phyloP scores from a whole-genome alignment of 2,888 invertebrate species.

The Amphimallon solstitiale region DNA sequence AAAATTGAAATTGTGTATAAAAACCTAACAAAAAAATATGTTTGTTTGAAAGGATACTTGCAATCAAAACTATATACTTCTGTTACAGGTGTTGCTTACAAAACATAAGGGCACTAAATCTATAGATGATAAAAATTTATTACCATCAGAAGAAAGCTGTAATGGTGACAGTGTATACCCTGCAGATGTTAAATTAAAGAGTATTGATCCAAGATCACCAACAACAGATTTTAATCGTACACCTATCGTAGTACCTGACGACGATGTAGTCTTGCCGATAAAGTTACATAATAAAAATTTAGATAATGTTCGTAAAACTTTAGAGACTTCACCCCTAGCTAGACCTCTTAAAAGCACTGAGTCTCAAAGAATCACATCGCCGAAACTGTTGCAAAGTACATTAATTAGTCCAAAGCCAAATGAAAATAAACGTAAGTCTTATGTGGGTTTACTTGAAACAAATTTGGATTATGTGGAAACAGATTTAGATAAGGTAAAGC shows the following conservation, averaged over 20 bases:
- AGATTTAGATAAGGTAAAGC: constrained; percentile 55
- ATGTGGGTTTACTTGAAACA: constrained; percentile 68
- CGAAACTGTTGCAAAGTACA: constrained; percentile 57
- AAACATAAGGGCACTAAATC: no score
- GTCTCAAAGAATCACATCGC: constrained; percentile 51
- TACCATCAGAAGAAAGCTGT: no score
- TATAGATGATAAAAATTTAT: no score
- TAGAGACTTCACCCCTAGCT: constrained; percentile 32
- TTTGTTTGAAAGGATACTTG: no score
- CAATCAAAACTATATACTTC: no score
- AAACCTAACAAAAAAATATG: neutral
- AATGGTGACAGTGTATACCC: neutral
- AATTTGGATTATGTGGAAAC: constrained; percentile 71
- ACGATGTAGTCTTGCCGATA: constrained; percentile 39
- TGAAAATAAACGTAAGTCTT: constrained; percentile 59
- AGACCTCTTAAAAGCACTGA: constrained; percentile 50
- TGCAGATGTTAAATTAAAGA: constrained; percentile 1
- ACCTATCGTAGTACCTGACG: constrained; percentile 61
- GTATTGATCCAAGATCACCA: constrained; percentile 68
- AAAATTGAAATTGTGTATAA: no score
- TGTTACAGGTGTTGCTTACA: no score
- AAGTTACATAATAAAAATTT: constrained; percentile 58
- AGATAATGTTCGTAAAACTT: constrained; percentile 51
- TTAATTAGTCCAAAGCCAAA: constrained; percentile 55
- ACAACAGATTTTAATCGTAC: constrained; percentile 70